Evolutionary conservation across 2,888 invertebrate species (phyloP).

Genomic region (Lordiphosa fenestrarum): DNA sequence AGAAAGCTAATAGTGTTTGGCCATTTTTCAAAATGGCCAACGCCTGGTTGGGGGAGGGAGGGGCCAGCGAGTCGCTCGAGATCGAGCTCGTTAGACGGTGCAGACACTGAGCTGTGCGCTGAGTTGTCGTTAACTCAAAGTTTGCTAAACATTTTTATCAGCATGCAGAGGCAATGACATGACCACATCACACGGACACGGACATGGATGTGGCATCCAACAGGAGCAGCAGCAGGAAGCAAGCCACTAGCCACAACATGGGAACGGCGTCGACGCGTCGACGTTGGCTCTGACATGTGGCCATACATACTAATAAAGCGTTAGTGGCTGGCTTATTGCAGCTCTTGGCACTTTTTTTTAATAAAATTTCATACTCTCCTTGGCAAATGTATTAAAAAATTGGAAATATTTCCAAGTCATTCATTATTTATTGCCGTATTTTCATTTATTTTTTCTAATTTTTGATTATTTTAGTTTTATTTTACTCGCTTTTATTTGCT

Average conservation of each 20-base stretch:
- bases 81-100: constrained; percentile 39
- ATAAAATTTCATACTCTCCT: constrained; percentile 3
- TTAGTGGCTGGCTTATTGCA: constrained; percentile 48
- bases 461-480: no score
- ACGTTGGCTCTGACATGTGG: constrained; percentile 55
- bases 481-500: no score
- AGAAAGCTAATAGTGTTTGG: constrained; percentile 72
- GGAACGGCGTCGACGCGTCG: constrained; percentile 32
- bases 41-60: constrained; percentile 28
- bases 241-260: constrained; percentile 53
- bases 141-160: constrained; percentile 72
- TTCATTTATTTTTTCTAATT: no score
- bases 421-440: no score
- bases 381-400: not conserved
- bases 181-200: constrained; percentile 65
- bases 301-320: constrained; percentile 69
- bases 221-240: constrained; percentile 10
- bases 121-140: constrained; percentile 69
- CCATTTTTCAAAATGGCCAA: constrained; percentile 66
- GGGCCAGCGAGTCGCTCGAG: not conserved
- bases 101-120: constrained; percentile 11
- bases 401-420: constrained; percentile 10
- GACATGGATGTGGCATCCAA: constrained; percentile 17
- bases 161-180: constrained; percentile 68
- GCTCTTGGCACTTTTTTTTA: not conserved